Base-by-base conservation (phyloP, 92 coral and sea anemone species). In the Plumapathes pennacea region DNA sequence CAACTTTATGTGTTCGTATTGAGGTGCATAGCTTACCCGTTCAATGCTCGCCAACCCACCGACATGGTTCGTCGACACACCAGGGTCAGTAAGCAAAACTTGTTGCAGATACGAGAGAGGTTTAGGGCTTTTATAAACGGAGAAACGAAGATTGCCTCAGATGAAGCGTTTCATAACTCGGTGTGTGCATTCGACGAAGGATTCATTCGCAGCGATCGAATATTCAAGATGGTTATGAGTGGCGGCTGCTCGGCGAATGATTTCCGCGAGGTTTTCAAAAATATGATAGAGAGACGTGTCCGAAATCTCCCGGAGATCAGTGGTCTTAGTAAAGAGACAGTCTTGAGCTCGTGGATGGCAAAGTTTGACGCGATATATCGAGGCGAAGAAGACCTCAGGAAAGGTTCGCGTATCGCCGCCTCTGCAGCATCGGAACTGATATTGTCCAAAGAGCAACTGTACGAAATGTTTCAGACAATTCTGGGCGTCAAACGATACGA, bases 281-380 rank as follows among this genome's bases (percentile, higher is more conserved):
- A 79, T 6, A 88, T 85, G 67, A 92, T 92, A 6, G 96, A 92
- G 54, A 92, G 88, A 26, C 43, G 94, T 15, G 98, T 92, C 1
- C 96, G 98, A 12, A 80, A 75, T 50, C 38, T 92, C 31, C 98
- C 98, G 1, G 88, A 72, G 39, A 87, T 87, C 7, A 76, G 82
- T 44, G 98, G 98, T 0, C 71, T 92, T 25, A 92, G 96, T 21
- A 88, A 84, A 57, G 98, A 92, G 51, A 92, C 98, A 10, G 96
- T 92, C 3, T 58, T 92, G 11, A 92, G 96, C 40, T 80, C 96
- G 8, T 92, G 98, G 98, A 92, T 88, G 96, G 96, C 96, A 0
- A 92, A 92, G 40, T 88, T 88, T 50, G 98, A 92, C 54, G 86
- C 98, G 1, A 88, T 92, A 47, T 92, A 88, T 72, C 88, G 98